phyloP scores from a whole-genome alignment of 2,888 invertebrate species.

The Nomada goodeniana region DNA sequence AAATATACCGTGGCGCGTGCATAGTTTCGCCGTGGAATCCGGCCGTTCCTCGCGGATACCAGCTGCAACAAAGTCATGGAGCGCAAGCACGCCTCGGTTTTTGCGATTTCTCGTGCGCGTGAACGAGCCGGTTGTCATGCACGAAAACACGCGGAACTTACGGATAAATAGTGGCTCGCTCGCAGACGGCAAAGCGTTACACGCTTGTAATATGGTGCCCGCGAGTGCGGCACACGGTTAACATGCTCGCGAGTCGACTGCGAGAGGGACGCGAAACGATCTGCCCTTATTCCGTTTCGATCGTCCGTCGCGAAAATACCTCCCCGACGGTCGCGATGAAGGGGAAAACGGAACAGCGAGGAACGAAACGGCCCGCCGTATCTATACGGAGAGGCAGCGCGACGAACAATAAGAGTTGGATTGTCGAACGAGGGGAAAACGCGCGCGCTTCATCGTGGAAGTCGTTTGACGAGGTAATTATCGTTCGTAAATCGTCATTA shows the following conservation, averaged over 20 bases:
- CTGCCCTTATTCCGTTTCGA: conserved; percentile 15
- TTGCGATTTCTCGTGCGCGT: conserved; percentile 22
- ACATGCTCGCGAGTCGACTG: background rate
- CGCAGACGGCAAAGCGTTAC: conserved; percentile 18
- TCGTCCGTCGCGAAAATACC: conserved; percentile 15
- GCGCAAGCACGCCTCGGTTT: conserved; percentile 2
- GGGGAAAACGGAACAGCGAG: background rate
- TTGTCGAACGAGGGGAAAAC: conserved; percentile 30
- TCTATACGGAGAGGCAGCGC: conserved; percentile 9
- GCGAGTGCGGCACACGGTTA: background rate
- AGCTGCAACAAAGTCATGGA: conserved; percentile 33
- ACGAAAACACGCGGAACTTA: conserved; percentile 58
- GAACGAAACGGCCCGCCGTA: conserved; percentile 8
- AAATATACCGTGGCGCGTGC: conserved; percentile 63
- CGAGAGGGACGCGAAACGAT: conserved; percentile 2
- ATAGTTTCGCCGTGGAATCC: conserved; percentile 53
- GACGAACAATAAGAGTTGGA: conserved; percentile 31
- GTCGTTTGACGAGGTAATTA: conserved; percentile 61
- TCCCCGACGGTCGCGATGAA: background rate
- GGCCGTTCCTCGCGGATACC: conserved; percentile 13
- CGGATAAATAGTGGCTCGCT: conserved; percentile 43
- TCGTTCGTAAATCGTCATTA: conserved; percentile 68
- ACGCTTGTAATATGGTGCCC: background rate
- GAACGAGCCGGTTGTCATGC: conserved; percentile 47
- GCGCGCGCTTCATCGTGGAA: conserved; percentile 31